Evolutionary conservation across 2,888 invertebrate species (phyloP), one percentile per base, ranked within the genome.

Genomic region (Latrodectus elegans): DNA sequence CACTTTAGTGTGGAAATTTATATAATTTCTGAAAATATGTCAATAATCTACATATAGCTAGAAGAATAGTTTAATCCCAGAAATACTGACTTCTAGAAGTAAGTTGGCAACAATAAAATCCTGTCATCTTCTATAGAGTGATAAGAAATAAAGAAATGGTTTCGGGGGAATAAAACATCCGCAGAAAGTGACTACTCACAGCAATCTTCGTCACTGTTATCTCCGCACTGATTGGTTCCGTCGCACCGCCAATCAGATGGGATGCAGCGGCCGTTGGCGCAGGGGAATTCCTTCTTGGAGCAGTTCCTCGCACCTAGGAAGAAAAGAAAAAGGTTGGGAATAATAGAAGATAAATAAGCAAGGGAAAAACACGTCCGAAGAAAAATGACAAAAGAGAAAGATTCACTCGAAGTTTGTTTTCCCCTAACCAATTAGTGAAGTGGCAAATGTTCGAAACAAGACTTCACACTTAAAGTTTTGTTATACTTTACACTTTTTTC

Each of bases 181-280:
- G 49, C 49, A 70, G 81, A 65, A 88, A 80, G 65, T 83, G 79
- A 81, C 68, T 73, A 88, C 91, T 89, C 75, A 91, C 83, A 81
- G 85, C 91, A 91, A 80, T 90, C 85, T 82, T 91, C 91, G 73
- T 91, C 90, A 72, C 90, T 84, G 80, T 90, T 90, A 73, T 90
- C 91, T 74, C 90, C 90, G 89, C 92, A 92, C 89, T 92, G 92
- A 67, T 89, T 84, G 74, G 90, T 89, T 53, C 91, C 90, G 83
- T 91, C 91, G 83, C 91, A 91, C 52, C 89, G 88, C 91, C 91
- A 91, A 71, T 89, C 89, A 55, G 81, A 84, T 17, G 89, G 89
- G 68, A 91, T 89, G 87, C 90, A 90, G 84, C 91, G 88, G 86
- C 91, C 89, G 82, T 91, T 90, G 71, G 89, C 90, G 82, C 92